These are phyloP conservation scores for Siphamia tubifer DNA, from an alignment of 2,113 vertebrate genomes.

Conservation along the genomic window DNA sequence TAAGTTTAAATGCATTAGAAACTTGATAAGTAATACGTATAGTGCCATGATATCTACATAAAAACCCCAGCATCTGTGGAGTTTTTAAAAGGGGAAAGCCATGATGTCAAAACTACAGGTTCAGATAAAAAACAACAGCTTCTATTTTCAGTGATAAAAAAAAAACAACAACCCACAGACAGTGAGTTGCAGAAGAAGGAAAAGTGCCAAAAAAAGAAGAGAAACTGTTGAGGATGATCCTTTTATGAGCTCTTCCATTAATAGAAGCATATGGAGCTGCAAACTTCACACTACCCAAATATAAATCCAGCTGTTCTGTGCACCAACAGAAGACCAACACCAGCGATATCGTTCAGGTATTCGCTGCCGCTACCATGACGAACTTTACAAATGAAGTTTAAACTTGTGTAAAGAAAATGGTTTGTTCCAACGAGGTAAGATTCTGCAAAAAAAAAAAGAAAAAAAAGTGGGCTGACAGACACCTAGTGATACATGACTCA, in stretches of 20 bases:
- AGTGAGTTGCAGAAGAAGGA: not conserved
- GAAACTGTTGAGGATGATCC: constrained; percentile 31
- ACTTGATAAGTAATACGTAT: not conserved
- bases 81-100: not conserved
- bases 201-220: constrained; percentile 36
- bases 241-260: constrained; percentile 49
- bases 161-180: not conserved
- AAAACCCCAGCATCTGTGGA: not conserved
- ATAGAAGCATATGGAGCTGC: constrained; percentile 40
- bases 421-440: not conserved
- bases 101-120: not conserved
- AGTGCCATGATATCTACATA: constrained; percentile 26
- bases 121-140: not conserved
- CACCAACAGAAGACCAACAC: not conserved
- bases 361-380: constrained; percentile 3
- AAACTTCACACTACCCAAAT: constrained; percentile 27
- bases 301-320: constrained; percentile 25
- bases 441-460: too few species aligned
- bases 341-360: constrained; percentile 13
- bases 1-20: not conserved
- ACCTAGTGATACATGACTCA: constrained; percentile 24
- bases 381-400: not conserved
- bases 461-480: not conserved
- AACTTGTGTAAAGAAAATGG: not conserved
- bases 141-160: not conserved